Evolutionary conservation across 2,888 invertebrate species (phyloP).

Genomic region (Xestia c-nigrum): DNA sequence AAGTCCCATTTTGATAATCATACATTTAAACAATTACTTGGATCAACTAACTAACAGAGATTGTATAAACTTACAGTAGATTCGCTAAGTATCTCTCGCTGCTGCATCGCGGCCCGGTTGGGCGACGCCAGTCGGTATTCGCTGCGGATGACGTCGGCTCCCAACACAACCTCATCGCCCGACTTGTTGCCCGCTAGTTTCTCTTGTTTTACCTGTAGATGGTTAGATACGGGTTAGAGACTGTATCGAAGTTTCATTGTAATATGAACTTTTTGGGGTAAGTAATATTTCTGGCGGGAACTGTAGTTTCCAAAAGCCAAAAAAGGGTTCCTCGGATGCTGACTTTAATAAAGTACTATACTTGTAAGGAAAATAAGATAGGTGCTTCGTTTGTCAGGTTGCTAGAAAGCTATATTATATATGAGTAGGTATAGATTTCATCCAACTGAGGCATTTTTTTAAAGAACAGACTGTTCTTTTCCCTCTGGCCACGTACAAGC

Average conservation of each 20-base stretch:
- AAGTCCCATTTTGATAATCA: no score
- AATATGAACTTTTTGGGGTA: neutral
- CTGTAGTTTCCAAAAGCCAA: neutral
- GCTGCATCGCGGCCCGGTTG: constrained; percentile 86
- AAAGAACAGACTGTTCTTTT: neutral
- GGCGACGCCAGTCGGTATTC: constrained; percentile 84
- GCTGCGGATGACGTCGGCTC: constrained; percentile 86
- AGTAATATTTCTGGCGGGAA: neutral
- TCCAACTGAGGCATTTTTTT: neutral
- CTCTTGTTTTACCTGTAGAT: constrained; percentile 84
- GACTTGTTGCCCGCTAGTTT: constrained; percentile 75
- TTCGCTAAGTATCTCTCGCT: constrained; percentile 93
- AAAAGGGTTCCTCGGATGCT: neutral
- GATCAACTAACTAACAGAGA: neutral
- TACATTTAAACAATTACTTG: neutral
- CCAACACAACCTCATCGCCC: constrained; percentile 69
- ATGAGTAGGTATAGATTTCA: neutral
- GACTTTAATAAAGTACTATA: neutral
- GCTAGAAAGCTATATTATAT: neutral
- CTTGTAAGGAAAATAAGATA: neutral
- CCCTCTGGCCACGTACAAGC: neutral
- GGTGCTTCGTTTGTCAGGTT: neutral
- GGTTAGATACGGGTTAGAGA: neutral
- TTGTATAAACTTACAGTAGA: constrained; percentile 87
- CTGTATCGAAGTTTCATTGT: neutral